A percentile compares a stretch with the other conserved stretches of the same genome.
Evolutionary conservation across 2,888 invertebrate species (phyloP).

Genomic region (Argyresthia albistria): DNA sequence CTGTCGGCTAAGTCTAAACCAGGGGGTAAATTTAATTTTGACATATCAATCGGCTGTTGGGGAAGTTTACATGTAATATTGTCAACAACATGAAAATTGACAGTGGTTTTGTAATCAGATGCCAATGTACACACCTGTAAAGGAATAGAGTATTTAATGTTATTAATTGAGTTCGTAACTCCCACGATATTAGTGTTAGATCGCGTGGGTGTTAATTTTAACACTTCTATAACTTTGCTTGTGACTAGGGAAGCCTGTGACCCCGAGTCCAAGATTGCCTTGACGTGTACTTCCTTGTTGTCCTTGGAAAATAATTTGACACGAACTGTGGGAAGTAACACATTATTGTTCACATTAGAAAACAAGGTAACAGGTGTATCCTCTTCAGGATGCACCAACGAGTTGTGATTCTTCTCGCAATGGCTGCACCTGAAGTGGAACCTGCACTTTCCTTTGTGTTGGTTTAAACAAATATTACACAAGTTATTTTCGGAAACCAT

Average conservation of each 20-base stretch:
- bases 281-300: background rate
- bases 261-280: background rate
- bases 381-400: too few species aligned
- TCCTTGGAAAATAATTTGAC: background rate
- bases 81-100: background rate
- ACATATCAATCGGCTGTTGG: too few species aligned
- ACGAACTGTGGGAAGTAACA: constrained; percentile 1
- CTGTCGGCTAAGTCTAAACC: too few species aligned
- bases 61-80: too few species aligned
- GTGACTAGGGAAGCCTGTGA: background rate
- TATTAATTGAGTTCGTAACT: background rate
- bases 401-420: too few species aligned
- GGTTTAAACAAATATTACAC: too few species aligned
- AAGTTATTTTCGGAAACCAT: constrained; percentile 5
- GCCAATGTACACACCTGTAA: background rate
- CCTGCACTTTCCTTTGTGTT: too few species aligned
- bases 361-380: background rate
- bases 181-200: background rate
- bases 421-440: too few species aligned
- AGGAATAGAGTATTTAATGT: background rate
- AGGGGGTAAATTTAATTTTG: too few species aligned
- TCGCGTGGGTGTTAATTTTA: background rate
- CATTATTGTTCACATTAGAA: constrained; percentile 5
- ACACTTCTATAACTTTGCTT: background rate
- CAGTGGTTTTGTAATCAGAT: background rate